Conservation (phyloP, 2,797 vertebrate species). For the Cryptoprocta ferox region DNA sequence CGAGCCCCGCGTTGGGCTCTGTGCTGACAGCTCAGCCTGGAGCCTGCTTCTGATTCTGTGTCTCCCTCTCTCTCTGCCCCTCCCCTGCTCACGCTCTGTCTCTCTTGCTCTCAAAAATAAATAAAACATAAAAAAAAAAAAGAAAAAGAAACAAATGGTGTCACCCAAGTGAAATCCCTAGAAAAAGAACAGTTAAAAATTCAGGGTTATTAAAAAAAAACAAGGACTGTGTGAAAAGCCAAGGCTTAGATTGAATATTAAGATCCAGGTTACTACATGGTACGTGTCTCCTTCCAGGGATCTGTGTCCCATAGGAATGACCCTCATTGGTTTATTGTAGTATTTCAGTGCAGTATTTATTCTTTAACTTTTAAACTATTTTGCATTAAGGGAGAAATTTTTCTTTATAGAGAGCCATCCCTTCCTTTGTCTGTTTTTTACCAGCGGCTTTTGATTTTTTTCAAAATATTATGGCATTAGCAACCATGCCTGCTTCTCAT, state of each 20-base stretch:
- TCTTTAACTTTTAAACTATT: slow-evolving; percentile 48
- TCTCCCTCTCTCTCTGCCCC: no score
- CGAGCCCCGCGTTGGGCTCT: no score
- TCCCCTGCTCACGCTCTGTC: no score
- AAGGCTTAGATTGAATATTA: neutral
- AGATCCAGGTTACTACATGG: neutral
- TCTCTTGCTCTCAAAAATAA: no score
- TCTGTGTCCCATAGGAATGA: neutral
- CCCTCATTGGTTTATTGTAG: neutral
- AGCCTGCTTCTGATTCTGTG: no score
- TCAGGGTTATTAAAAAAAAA: neutral
- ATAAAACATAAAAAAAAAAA: no score
- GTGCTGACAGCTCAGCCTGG: no score
- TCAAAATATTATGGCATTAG: slow-evolving; percentile 10
- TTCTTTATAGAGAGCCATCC: neutral
- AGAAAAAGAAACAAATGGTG: slow-evolving; percentile 10
- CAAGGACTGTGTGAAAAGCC: neutral
- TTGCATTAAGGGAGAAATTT: neutral
- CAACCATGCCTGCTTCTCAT: slow-evolving; percentile 43
- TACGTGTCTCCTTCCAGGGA: neutral
- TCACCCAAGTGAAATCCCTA: neutral
- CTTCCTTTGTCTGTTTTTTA: slow-evolving; percentile 48
- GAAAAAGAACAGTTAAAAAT: neutral
- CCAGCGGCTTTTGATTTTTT: slow-evolving; percentile 45
- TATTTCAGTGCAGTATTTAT: neutral